A percentile compares a stretch with the other conserved stretches of the same genome.
These are phyloP conservation scores for Homarus americanus DNA, from an alignment of 1,140 invertebrate species.

Conservation along the genomic window DNA sequence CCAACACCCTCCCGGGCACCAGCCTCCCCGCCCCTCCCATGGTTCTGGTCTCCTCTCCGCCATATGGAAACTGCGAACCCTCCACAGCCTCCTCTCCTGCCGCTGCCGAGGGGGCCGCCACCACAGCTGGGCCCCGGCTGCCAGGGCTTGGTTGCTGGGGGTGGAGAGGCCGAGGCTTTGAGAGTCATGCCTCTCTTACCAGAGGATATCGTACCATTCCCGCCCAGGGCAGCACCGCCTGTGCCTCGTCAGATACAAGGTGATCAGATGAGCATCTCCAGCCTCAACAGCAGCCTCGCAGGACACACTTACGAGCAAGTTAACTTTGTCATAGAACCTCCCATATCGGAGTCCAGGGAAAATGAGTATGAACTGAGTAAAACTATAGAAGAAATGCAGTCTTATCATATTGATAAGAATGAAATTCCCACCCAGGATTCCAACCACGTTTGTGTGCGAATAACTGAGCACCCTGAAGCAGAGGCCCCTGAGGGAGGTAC, in stretches of 20 bases:
- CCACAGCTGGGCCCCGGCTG: not conserved
- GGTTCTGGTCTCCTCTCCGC: constrained; percentile 66
- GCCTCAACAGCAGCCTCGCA: constrained; percentile 62
- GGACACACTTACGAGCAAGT: constrained; percentile 68
- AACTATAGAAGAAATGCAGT: not conserved
- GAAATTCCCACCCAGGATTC: not conserved
- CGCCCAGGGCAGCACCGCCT: constrained; percentile 57
- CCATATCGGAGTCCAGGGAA: constrained; percentile 55
- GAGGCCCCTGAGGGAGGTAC: constrained; percentile 5
- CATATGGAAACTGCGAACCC: constrained; percentile 41
- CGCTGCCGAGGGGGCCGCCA: not conserved
- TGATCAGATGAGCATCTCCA: constrained; percentile 60
- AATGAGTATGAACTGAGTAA: constrained; percentile 58
- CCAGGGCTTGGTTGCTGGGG: constrained; percentile 22
- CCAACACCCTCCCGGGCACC: constrained; percentile 1
- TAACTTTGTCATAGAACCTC: constrained; percentile 60
- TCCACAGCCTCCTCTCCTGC: constrained; percentile 22
- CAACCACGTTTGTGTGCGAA: not conserved
- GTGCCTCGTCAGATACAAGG: constrained; percentile 56
- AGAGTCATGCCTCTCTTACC: constrained; percentile 20
- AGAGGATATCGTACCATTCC: constrained; percentile 49
- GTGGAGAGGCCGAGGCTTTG: constrained; percentile 33
- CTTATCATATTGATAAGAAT: constrained; percentile 17
- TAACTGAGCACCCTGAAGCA: not conserved
- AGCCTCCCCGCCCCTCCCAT: constrained; percentile 48